phyloP scores from a whole-genome alignment of 2,797 vertebrate genomes.

The Tamandua tetradactyla region DNA sequence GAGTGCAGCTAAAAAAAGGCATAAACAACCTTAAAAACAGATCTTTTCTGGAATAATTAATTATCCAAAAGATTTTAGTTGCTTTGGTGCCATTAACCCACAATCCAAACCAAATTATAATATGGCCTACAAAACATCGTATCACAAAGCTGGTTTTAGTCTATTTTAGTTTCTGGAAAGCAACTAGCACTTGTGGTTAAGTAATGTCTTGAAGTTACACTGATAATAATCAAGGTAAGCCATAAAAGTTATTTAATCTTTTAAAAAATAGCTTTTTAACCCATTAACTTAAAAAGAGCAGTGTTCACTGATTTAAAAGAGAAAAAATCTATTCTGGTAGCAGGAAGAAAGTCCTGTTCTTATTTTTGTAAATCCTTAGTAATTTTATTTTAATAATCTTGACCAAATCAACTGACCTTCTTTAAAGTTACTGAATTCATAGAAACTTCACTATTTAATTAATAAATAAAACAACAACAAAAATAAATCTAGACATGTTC shows the following conservation, averaged over 20 bases:
- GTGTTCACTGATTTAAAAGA: background rate
- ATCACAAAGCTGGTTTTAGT: conserved; percentile 33
- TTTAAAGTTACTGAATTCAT: background rate
- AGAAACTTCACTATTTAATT: background rate
- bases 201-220: background rate
- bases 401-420: background rate
- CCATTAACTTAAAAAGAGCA: background rate
- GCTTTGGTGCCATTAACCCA: background rate
- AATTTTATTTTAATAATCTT: conserved; percentile 11
- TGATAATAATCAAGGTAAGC: background rate
- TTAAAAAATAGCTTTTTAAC: background rate
- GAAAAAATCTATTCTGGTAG: background rate
- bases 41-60: conserved; percentile 24
- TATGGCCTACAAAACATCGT: background rate
- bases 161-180: conserved; percentile 51
- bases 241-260: background rate
- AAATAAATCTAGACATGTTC: background rate
- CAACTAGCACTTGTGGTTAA: background rate
- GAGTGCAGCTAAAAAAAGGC: background rate
- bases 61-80: background rate
- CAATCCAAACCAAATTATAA: background rate
- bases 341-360: background rate
- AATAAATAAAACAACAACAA: conserved; percentile 25
- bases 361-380: conserved; percentile 14
- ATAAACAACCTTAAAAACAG: conserved; percentile 36